Evolutionary conservation across 92 coral and sea anemone genomes (phyloP).

Genomic region (Heliopora coerulea): DNA sequence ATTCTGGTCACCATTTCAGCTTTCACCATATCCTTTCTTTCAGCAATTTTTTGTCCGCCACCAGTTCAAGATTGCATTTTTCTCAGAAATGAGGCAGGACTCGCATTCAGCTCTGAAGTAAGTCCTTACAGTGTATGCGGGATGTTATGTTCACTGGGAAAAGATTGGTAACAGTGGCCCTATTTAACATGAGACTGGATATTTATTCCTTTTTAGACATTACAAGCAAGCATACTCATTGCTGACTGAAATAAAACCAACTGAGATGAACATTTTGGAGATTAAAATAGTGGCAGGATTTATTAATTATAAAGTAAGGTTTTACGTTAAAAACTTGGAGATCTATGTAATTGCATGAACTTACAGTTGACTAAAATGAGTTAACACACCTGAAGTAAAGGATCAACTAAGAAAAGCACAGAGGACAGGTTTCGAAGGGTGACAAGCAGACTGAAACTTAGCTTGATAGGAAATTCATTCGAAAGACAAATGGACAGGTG

Average conservation of each 20-base stretch:
- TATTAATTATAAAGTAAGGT: slow-evolving; percentile 79
- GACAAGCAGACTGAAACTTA: no score
- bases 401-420: not conserved
- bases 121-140: not conserved
- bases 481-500: no score
- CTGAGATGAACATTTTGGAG: slow-evolving; percentile 83
- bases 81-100: slow-evolving; percentile 93
- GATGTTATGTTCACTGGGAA: not conserved
- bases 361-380: no score
- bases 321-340: no score
- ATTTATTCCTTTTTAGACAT: slow-evolving; percentile 61
- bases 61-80: slow-evolving; percentile 94
- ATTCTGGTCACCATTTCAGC: no score
- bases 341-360: no score
- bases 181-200: no score
- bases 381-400: not conserved
- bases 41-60: slow-evolving; percentile 87
- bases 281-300: slow-evolving; percentile 97
- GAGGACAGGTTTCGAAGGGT: not conserved
- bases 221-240: slow-evolving; percentile 91
- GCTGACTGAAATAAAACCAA: slow-evolving; percentile 78
- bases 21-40: no score
- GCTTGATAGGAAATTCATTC: no score
- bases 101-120: slow-evolving; percentile 98
- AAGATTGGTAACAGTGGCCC: no score